Evolutionary conservation across 2,888 invertebrate species (phyloP).

Genomic region (Scaptomyza reducta): DNA sequence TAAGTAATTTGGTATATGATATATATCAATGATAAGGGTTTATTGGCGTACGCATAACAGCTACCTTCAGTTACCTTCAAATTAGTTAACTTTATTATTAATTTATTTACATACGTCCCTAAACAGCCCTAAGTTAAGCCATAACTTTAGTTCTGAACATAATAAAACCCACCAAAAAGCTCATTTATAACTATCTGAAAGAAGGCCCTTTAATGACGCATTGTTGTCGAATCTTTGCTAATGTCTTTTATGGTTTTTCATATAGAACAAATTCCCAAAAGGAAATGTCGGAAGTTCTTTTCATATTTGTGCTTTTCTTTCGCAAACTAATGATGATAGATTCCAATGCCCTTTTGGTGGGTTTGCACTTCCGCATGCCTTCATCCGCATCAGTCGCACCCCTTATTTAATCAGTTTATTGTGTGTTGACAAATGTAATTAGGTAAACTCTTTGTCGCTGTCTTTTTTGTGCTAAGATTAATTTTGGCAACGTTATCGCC

Average conservation of each 20-base stretch:
- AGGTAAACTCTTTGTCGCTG: slow-evolving; percentile 41
- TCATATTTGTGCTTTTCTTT: slow-evolving; percentile 29
- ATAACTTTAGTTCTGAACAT: neutral
- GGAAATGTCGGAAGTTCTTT: slow-evolving; percentile 15
- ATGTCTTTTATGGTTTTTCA: slow-evolving; percentile 19
- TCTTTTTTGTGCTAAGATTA: slow-evolving; percentile 33
- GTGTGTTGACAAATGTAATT: slow-evolving; percentile 68
- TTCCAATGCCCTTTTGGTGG: slow-evolving; percentile 35
- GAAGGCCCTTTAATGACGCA: neutral
- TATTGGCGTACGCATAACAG: neutral
- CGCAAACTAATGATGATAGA: slow-evolving; percentile 65
- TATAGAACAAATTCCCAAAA: slow-evolving; percentile 3
- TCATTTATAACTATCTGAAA: slow-evolving; percentile 10
- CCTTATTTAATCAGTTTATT: slow-evolving; percentile 55
- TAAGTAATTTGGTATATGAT: neutral
- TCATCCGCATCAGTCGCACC: slow-evolving; percentile 2
- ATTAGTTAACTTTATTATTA: neutral
- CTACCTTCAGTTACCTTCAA: neutral
- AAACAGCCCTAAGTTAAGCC: neutral
- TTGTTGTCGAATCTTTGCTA: slow-evolving; percentile 10
- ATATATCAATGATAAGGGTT: neutral
- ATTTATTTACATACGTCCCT: neutral
- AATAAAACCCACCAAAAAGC: neutral
- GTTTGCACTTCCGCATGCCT: neutral
- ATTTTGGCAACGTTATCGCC: slow-evolving; percentile 30